phyloP scores from a whole-genome alignment of 2,888 invertebrate species.

The Xestoiulus laeticollis region DNA sequence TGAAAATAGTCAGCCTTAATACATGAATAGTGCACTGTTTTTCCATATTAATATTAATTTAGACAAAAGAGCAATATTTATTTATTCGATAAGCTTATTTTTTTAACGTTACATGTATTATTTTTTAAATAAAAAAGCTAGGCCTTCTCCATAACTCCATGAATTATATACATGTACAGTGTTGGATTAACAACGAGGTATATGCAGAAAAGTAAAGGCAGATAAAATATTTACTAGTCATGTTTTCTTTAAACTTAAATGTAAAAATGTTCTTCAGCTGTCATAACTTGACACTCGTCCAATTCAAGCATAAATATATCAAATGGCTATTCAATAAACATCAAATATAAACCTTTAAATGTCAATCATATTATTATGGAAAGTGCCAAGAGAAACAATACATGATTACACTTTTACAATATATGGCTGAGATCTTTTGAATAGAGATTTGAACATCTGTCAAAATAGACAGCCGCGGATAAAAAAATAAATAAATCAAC shows the following conservation, averaged over 20 bases:
- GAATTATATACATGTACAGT: too few relatives aligned
- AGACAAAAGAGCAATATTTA: too few relatives aligned
- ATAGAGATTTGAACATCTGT: neutral
- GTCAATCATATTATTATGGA: neutral
- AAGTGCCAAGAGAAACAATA: neutral
- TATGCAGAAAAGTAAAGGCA: neutral
- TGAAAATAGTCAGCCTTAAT: too few relatives aligned
- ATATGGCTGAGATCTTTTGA: neutral
- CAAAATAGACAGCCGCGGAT: too few relatives aligned
- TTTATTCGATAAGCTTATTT: neutral
- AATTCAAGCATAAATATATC: neutral
- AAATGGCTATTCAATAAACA: neutral
- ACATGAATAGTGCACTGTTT: too few relatives aligned
- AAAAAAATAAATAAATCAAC: too few relatives aligned
- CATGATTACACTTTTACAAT: neutral
- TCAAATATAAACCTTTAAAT: neutral
- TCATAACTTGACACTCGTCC: neutral
- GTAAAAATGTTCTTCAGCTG: neutral
- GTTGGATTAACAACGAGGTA: neutral
- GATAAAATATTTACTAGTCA: constrained; percentile 13
- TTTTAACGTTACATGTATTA: too few relatives aligned
- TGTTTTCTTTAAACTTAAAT: neutral
- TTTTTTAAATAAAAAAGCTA: too few relatives aligned
- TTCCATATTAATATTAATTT: too few relatives aligned
- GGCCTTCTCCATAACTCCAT: too few relatives aligned